Conservation (phyloP, 1,140 invertebrate species). For the Lepidostoma basale region DNA sequence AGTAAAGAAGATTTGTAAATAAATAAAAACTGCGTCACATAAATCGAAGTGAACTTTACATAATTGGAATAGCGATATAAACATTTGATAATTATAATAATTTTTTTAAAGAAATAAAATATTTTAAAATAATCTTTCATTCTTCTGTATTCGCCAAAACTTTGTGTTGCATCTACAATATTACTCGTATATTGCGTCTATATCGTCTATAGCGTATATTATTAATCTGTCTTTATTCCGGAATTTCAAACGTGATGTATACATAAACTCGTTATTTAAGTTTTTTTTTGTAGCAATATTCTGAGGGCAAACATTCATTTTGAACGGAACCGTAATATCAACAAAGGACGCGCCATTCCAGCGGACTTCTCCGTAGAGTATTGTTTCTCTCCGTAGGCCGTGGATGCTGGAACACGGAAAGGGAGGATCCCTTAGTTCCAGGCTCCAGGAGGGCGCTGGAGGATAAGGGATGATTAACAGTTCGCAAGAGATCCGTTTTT, state of each 20-base stretch:
- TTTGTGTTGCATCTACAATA: no score
- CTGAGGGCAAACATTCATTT: background rate
- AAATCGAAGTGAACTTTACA: no score
- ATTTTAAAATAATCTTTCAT: no score
- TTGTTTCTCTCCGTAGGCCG: slow-evolving; percentile 16
- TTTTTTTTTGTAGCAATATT: slow-evolving; percentile 6
- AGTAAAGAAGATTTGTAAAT: no score
- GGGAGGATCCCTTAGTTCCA: slow-evolving; percentile 9
- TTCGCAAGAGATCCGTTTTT: slow-evolving; percentile 21
- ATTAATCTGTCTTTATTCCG: background rate
- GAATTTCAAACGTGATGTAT: background rate
- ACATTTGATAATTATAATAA: no score
- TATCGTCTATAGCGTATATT: no score
- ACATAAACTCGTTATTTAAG: background rate
- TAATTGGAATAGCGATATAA: no score
- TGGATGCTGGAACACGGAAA: slow-evolving; percentile 20
- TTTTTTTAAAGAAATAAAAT: no score
- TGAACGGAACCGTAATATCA: slow-evolving; percentile 12
- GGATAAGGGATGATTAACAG: slow-evolving; percentile 27
- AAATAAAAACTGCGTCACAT: no score
- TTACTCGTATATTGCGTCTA: no score
- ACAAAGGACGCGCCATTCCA: slow-evolving; percentile 9
- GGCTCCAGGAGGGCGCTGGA: background rate
- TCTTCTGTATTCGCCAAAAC: no score
- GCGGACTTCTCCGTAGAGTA: background rate